A percentile compares a stretch with the other conserved stretches of the same genome.
phyloP scores from a whole-genome alignment of 2,797 vertebrate species.

The Nyctalus aviator region DNA sequence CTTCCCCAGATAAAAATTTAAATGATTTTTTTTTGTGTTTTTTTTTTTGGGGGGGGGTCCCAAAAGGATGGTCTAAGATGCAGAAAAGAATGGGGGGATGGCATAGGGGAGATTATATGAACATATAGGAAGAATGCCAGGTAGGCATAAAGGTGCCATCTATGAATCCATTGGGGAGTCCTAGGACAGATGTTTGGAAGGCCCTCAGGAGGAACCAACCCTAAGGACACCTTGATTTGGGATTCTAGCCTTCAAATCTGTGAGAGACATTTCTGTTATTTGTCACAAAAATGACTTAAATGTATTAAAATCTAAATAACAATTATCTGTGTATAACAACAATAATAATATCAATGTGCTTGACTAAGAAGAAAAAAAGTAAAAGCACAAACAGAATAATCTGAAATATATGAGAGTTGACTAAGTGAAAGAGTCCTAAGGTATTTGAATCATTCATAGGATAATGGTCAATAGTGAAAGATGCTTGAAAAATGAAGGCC shows the following conservation, averaged over 20 bases:
- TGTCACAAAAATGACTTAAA: not conserved
- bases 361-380: not conserved
- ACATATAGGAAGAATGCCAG: not conserved
- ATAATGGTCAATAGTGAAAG: not conserved
- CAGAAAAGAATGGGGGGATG: not conserved
- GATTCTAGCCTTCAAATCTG: not conserved
- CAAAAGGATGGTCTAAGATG: not conserved
- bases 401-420: not conserved
- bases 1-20: not conserved
- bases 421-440: not conserved
- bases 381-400: not conserved
- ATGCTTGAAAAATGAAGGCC: not conserved
- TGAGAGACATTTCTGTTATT: not conserved
- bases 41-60: too few relatives aligned
- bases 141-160: not conserved
- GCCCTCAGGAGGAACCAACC: not conserved
- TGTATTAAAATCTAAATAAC: not conserved
- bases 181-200: not conserved
- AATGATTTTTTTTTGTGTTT: not conserved
- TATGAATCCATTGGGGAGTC: not conserved
- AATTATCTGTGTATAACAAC: not conserved
- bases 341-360: not conserved
- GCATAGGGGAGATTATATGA: not conserved
- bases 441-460: not conserved
- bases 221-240: not conserved